phyloP scores from a whole-genome alignment of 2,797 vertebrate genomes.

The Bucorvus abyssinicus region DNA sequence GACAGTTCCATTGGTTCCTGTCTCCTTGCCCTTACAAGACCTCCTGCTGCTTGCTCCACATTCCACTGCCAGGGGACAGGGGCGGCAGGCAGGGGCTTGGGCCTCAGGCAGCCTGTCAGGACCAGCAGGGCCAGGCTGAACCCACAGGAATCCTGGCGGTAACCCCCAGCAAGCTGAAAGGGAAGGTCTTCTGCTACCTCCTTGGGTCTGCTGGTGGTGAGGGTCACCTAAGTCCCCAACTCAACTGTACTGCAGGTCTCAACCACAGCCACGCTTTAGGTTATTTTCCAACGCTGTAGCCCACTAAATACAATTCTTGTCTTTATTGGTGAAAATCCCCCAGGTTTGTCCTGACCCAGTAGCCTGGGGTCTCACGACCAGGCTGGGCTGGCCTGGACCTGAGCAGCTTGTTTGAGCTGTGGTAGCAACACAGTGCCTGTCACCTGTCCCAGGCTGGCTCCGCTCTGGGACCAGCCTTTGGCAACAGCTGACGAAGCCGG shows the following conservation, averaged over 20 bases:
- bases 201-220: not conserved
- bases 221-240: not conserved
- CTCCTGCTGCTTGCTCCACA: not conserved
- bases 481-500: not conserved
- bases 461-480: not conserved
- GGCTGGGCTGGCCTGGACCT: not conserved
- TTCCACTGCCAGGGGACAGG: not conserved
- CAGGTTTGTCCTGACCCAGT: not conserved
- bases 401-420: not conserved
- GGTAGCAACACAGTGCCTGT: not conserved
- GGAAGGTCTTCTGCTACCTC: not conserved
- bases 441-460: not conserved
- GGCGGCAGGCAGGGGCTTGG: not conserved
- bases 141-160: too few relatives aligned
- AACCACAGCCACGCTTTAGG: not conserved
- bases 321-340: not conserved
- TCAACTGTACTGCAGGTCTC: not conserved
- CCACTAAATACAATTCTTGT: not conserved
- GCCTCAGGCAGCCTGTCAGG: not conserved
- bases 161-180: accelerated
- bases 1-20: not conserved
- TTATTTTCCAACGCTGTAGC: not conserved
- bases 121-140: not conserved
- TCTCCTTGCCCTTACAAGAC: not conserved
- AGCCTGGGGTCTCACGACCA: accelerated